A percentile compares a stretch with the other conserved stretches of the same genome.
phyloP scores from a whole-genome alignment of 2,113 vertebrate species.

The Prolemur simus region DNA sequence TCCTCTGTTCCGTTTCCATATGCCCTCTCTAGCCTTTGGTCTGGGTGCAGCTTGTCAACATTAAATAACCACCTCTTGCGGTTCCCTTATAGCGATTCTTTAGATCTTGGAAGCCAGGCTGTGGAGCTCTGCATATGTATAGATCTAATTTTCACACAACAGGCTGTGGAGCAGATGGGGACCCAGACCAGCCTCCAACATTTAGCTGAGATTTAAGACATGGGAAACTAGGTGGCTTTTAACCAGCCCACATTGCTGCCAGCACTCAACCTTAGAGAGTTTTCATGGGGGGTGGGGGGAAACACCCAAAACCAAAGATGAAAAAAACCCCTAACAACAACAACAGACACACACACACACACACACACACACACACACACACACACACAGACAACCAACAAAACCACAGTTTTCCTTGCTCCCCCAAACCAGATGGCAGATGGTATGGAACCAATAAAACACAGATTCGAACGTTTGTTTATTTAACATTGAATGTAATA shows the following conservation, averaged over 20 bases:
- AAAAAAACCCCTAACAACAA: background rate
- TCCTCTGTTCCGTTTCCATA: slow-evolving; percentile 36
- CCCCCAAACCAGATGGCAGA: slow-evolving; percentile 81
- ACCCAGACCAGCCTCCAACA: slow-evolving; percentile 77
- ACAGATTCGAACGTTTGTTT: slow-evolving; percentile 83
- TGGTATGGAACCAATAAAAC: slow-evolving; percentile 81
- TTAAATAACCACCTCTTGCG: slow-evolving; percentile 70
- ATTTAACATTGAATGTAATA: slow-evolving; percentile 78
- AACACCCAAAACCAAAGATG: background rate
- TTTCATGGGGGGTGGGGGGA: slow-evolving; percentile 64
- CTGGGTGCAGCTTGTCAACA: slow-evolving; percentile 56
- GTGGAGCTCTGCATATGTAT: slow-evolving; percentile 78
- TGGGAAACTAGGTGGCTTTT: slow-evolving; percentile 83
- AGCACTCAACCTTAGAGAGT: slow-evolving; percentile 77
- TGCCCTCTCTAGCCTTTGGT: slow-evolving; percentile 44
- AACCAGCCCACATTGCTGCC: slow-evolving; percentile 76
- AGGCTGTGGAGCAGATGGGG: slow-evolving; percentile 86
- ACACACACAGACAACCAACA: slow-evolving; percentile 60
- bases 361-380: background rate
- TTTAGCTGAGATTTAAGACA: slow-evolving; percentile 70
- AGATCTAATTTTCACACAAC: slow-evolving; percentile 81
- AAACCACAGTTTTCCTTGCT: slow-evolving; percentile 65
- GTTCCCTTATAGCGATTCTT: slow-evolving; percentile 76
- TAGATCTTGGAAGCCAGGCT: slow-evolving; percentile 72
- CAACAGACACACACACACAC: slow-evolving; percentile 22